Base-by-base conservation (phyloP, 1,140 invertebrate genomes). In the Zaprionus davidi region DNA sequence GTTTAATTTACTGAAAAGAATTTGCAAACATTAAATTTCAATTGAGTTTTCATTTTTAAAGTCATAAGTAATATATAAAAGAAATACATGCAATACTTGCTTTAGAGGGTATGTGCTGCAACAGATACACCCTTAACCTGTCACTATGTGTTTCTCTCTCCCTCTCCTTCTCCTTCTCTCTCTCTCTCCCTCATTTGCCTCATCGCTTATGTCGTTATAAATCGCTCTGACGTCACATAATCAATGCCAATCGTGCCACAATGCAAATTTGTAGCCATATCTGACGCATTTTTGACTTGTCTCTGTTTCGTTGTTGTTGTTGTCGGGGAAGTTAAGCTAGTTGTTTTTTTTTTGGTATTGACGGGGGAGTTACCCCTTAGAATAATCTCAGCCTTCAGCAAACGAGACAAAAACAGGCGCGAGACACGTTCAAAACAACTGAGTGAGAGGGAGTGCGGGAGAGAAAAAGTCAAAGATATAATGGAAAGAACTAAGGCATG, bases 221-320 rank as follows among this genome's bases (percentile, higher is more conserved):
- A 59, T 64, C 59, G 67, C 38, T 51, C 12, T 76, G 73, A 76
- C 73, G 73, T 76, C 73, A 71, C 53, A 53, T 5, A 41, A 1
- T 41, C 9, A 7, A 5, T 36, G 22, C 13, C 31, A 70, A 36
- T 75, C 72, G 72, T 75, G 72, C 59, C 44, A 9, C 44, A 65
- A 71, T 76, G 73, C 73, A 71, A 76, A 76, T 65, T 59, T 46
- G 7, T 28, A 58, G 36, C 9, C 41, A 64, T 20, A 56, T 57
- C 34, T 71, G 72, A 75, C 72, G 69, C 72, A 70, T 70, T 41
- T 51, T 58, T 26, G 36, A 31, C 20, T 56, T 38, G 31, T 44
- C 55, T 34, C 31, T 34, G 9, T 34, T 3, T 34, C 31, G 31
- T 34, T n/a, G 36, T 22, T n/a, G 55, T 36, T 46, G 22, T 53